phyloP scores from a whole-genome alignment of 1,140 invertebrate species.

The Drosophila ananassae region DNA sequence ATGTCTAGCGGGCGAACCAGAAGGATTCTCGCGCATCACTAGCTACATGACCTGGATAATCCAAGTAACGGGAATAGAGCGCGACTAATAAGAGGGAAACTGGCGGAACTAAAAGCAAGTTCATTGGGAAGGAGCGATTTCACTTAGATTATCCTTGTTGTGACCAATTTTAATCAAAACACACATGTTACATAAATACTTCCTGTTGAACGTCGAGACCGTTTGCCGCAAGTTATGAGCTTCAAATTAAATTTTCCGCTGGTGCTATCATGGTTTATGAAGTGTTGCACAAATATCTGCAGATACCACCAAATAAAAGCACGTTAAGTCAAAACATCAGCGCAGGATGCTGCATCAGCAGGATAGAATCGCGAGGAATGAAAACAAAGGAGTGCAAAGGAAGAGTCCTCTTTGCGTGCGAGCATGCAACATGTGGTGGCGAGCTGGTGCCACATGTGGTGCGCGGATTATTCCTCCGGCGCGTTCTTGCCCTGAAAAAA shows the following conservation, averaged over 20 bases:
- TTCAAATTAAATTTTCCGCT: slow-evolving; percentile 73
- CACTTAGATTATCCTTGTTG: too few species aligned
- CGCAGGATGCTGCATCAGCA: slow-evolving; percentile 58
- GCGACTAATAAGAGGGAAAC: too few species aligned
- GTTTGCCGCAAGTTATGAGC: slow-evolving; percentile 67
- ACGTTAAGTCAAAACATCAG: slow-evolving; percentile 25
- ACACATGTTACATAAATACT: not conserved
- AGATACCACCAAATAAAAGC: slow-evolving; percentile 54
- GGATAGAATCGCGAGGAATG: slow-evolving; percentile 41
- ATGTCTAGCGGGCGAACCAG: not conserved
- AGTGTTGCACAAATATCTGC: slow-evolving; percentile 75
- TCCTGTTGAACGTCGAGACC: not conserved
- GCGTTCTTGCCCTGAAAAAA: slow-evolving; percentile 34
- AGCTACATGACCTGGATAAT: slow-evolving; percentile 1
- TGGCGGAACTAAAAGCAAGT: too few species aligned
- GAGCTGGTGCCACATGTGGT: slow-evolving; percentile 70
- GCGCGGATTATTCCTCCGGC: slow-evolving; percentile 18
- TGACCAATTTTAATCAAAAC: not conserved
- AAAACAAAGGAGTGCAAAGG: not conserved
- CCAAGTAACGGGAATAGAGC: not conserved
- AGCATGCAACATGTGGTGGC: too few species aligned
- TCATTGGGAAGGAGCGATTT: too few species aligned
- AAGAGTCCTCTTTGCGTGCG: slow-evolving; percentile 60
- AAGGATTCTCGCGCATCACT: not conserved
- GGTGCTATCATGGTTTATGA: slow-evolving; percentile 76